phyloP scores from a whole-genome alignment of 2,113 vertebrate genomes.

The Nestor notabilis region DNA sequence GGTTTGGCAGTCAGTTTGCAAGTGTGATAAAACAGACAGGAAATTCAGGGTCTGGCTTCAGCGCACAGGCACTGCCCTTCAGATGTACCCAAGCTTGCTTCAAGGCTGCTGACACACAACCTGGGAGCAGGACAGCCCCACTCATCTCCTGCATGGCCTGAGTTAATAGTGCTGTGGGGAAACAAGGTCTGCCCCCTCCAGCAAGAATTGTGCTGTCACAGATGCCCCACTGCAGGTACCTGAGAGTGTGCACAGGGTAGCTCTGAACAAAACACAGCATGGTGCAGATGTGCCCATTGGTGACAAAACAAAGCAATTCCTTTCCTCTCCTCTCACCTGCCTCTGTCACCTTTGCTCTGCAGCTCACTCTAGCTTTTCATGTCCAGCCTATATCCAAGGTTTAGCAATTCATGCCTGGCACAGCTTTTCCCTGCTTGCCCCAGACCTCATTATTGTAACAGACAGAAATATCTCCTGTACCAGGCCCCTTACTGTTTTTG shows the following conservation, averaged over 20 bases:
- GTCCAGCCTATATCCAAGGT: neutral
- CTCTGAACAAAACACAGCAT: neutral
- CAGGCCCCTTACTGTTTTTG: neutral
- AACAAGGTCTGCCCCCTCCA: neutral
- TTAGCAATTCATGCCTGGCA: rapidly evolving
- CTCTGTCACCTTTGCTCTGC: neutral
- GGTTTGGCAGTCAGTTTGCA: neutral
- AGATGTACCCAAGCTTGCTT: neutral
- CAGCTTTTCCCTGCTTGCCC: neutral
- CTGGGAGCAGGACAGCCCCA: neutral
- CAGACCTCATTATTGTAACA: neutral
- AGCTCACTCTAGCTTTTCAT: neutral
- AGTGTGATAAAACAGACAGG: constrained; percentile 27
- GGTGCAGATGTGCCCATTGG: neutral
- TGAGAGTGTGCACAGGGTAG: neutral
- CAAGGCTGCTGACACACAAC: neutral
- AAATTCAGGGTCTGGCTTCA: constrained; percentile 28
- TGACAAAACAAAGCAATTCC: neutral
- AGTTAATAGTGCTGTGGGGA: neutral
- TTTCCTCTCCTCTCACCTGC: neutral
- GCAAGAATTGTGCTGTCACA: rapidly evolving
- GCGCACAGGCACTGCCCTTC: neutral
- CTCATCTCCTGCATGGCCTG: neutral
- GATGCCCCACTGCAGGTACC: neutral
- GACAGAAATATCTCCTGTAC: neutral